Evolutionary conservation across 2,797 vertebrate species (phyloP), one percentile per base, ranked within the genome.

Genomic region (Microctenopoma stevenorrisi): DNA sequence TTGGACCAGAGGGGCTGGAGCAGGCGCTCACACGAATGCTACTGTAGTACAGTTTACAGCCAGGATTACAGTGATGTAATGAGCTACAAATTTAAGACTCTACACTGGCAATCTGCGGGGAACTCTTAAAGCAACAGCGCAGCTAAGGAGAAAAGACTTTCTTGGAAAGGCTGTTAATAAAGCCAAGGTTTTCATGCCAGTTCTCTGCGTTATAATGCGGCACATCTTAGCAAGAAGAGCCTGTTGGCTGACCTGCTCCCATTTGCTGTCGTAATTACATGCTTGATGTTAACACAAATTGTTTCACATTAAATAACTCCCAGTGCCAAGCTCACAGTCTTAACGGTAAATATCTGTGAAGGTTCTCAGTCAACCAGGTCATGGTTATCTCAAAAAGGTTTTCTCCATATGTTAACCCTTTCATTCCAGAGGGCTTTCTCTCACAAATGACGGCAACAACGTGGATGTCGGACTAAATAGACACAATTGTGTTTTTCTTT

Each of bases 21-120:
- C 35, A 57, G 67, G 64, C 43, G 70, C 71, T 79, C 61, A 72
- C 60, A 63, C 54, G 52, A 76, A 70, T 56, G 28, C 65, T 37
- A 2, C 54, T 60, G 26, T 25, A 38, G 44, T 28, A 37, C 65
- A 61, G 44, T 76, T 67, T 54, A 67, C 54, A 49, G 53, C 33
- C 15, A 49, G 37, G 67, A 70, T 72, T 68, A 62, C 54, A 15
- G 42, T 38, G 56, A 62, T 35, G 43, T 35, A 63, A 16, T 7
- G 44, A 49, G 3, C 58, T 22, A 11, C 72, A 22, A 44, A 54
- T 64, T 59, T 35, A 60, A 72, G 53, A 69, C 55, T 54, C 55
- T 35, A 11, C 50, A 33, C 12, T 11, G 47, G 14, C 18, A 51
- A 58, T 40, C 64, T 73, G 62, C 7, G 8, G 57, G 54, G 65